phyloP scores from a whole-genome alignment of 2,113 vertebrate species.

The Gymnocephalus cernua region DNA sequence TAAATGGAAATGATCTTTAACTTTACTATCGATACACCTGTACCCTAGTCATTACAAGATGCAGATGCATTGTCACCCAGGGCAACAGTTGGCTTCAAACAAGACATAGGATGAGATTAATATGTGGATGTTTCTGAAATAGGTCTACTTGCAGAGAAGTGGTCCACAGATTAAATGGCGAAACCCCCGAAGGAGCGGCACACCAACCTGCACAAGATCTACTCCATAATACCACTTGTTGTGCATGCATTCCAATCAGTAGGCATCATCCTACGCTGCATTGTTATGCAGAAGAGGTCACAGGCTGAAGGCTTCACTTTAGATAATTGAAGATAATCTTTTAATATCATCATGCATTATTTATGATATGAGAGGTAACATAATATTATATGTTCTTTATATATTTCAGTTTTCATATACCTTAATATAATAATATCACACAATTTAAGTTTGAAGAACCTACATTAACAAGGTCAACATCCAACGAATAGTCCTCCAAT shows the following conservation, averaged over 20 bases:
- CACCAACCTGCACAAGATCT: slow-evolving; percentile 32
- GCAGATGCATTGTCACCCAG: not conserved
- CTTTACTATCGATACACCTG: not conserved
- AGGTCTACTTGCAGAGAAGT: not conserved
- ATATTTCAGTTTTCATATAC: not conserved
- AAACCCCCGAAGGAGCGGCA: slow-evolving; percentile 7
- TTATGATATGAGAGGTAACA: slow-evolving; percentile 21
- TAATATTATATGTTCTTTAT: slow-evolving; percentile 4
- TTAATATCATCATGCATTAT: slow-evolving; percentile 33
- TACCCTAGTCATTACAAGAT: not conserved
- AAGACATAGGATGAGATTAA: slow-evolving; percentile 9
- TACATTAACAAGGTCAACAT: slow-evolving; percentile 45
- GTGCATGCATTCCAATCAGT: slow-evolving; percentile 23
- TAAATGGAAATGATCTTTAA: not conserved
- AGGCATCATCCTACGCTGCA: slow-evolving; percentile 13
- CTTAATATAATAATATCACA: slow-evolving; percentile 20
- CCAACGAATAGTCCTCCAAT: slow-evolving; percentile 31
- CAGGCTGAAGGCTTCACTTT: slow-evolving; percentile 11
- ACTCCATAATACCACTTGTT: slow-evolving; percentile 26
- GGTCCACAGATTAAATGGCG: slow-evolving; percentile 6
- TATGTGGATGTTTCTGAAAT: slow-evolving; percentile 23
- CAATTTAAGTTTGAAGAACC: slow-evolving; percentile 19
- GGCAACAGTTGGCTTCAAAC: slow-evolving; percentile 3
- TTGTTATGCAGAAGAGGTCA: slow-evolving; percentile 27
- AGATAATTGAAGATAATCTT: slow-evolving; percentile 48